phyloP scores from a whole-genome alignment of 2,797 vertebrate species.

The Acanthornis magna region DNA sequence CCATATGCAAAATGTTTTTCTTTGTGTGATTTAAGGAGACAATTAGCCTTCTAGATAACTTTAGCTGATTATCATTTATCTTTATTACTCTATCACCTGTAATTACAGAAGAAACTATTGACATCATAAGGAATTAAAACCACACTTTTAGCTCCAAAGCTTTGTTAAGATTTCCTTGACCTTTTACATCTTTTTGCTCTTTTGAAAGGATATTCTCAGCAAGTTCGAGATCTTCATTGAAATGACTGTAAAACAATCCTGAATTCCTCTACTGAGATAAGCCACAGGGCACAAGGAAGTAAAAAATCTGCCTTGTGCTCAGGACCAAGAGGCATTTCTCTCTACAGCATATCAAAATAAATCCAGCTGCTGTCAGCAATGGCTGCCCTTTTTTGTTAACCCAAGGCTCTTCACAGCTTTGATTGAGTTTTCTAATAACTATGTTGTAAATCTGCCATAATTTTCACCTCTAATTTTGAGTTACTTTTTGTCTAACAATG shows the following conservation, averaged over 20 bases:
- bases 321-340: neutral
- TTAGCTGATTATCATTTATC: conserved; percentile 8
- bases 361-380: neutral
- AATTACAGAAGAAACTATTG: conserved; percentile 20
- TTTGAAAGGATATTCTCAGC: neutral
- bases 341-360: neutral
- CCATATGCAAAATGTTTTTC: neutral
- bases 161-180: neutral
- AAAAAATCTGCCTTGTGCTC: neutral
- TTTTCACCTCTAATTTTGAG: neutral
- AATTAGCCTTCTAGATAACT: neutral
- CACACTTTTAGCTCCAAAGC: neutral
- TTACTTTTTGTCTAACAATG: conserved; percentile 6
- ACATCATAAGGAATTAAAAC: neutral
- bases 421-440: neutral
- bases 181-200: neutral
- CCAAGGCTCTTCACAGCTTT: neutral
- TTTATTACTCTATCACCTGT: conserved; percentile 19
- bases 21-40: conserved; percentile 7
- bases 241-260: neutral
- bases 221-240: neutral
- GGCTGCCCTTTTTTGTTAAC: neutral
- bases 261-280: neutral
- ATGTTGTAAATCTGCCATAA: neutral
- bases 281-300: neutral